Percentiles rank a stretch among this genome's conserved stretches.
phyloP scores from a whole-genome alignment of 1,140 invertebrate genomes.

The Proales similis region DNA sequence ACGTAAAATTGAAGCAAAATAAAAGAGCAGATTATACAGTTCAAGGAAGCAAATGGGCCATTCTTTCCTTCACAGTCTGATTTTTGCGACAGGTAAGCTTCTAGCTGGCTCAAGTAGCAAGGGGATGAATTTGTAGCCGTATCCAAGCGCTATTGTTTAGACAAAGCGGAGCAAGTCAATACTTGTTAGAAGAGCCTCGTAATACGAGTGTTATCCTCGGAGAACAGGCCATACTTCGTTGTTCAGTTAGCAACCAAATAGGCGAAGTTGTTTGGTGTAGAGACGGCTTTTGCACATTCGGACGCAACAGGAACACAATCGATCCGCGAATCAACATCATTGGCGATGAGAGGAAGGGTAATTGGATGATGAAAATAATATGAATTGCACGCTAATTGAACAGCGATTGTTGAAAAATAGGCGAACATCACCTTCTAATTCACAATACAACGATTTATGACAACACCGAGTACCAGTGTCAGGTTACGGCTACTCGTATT shows the following conservation, averaged over 20 bases:
- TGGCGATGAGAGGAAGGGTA: constrained; percentile 24
- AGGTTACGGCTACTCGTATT: constrained; percentile 11
- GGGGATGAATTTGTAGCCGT: too few relatives aligned
- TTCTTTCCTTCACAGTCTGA: too few relatives aligned
- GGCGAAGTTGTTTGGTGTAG: constrained; percentile 32
- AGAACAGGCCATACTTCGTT: constrained; percentile 7
- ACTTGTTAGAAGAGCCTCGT: background rate
- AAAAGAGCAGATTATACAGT: too few relatives aligned
- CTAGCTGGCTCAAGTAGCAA: too few relatives aligned
- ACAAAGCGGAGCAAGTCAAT: too few relatives aligned
- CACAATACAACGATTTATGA: constrained; percentile 20
- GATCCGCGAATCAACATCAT: constrained; percentile 1
- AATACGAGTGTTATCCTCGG: constrained; percentile 15
- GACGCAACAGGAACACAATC: constrained; percentile 21
- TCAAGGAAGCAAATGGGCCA: too few relatives aligned
- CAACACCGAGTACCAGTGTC: constrained; percentile 28
- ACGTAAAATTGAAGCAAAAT: too few relatives aligned
- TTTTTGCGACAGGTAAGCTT: too few relatives aligned
- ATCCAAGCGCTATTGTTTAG: too few relatives aligned
- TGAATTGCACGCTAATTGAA: background rate
- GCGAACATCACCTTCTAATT: constrained; percentile 16
- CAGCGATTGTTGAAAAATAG: constrained; percentile 1
- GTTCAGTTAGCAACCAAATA: constrained; percentile 22
- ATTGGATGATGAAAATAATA: too few relatives aligned
- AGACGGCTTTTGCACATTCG: constrained; percentile 24